A percentile compares a stretch with the other conserved stretches of the same genome.
phyloP scores from a whole-genome alignment of 2,888 invertebrate genomes.

The Chaetoderma sp. region DNA sequence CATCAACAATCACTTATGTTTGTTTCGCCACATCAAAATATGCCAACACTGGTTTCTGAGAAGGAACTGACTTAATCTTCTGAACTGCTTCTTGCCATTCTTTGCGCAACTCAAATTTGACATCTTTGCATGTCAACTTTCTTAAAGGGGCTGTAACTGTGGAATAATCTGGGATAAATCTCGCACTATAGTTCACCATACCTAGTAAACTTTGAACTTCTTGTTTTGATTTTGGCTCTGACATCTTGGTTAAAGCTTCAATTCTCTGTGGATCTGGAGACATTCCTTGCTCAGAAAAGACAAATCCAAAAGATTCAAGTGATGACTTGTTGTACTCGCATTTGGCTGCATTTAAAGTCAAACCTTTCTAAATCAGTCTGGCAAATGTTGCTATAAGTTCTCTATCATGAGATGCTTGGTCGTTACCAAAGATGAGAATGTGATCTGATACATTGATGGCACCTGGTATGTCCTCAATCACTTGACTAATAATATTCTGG shows the following conservation, averaged over 20 bases:
- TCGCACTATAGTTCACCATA: conserved; percentile 21
- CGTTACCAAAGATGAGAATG: conserved; percentile 60
- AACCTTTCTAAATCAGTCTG: conserved; percentile 15
- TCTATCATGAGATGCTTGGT: conserved; percentile 52
- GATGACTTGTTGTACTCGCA: not conserved
- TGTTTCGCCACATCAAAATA: conserved; percentile 12
- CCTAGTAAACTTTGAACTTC: conserved; percentile 26
- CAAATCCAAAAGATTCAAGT: conserved; percentile 9
- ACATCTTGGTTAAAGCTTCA: not conserved
- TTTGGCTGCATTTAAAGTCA: not conserved
- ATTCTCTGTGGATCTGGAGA: not conserved
- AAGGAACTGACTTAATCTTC: conserved; percentile 8
- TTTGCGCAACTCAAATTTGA: conserved; percentile 8
- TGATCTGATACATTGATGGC: conserved; percentile 65
- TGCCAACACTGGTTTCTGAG: conserved; percentile 3
- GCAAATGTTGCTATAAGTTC: conserved; percentile 44
- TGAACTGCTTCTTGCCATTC: conserved; percentile 9
- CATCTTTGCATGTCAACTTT: conserved; percentile 26
- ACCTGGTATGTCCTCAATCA: conserved; percentile 59
- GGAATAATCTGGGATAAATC: conserved; percentile 29
- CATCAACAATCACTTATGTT: conserved; percentile 24
- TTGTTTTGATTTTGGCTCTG: conserved; percentile 1
- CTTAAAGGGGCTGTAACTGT: conserved; percentile 24
- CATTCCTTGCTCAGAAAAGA: conserved; percentile 8
- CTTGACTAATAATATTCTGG: conserved; percentile 65